phyloP scores from a whole-genome alignment of 2,888 invertebrate species.

The Lycophotia porphyrea region DNA sequence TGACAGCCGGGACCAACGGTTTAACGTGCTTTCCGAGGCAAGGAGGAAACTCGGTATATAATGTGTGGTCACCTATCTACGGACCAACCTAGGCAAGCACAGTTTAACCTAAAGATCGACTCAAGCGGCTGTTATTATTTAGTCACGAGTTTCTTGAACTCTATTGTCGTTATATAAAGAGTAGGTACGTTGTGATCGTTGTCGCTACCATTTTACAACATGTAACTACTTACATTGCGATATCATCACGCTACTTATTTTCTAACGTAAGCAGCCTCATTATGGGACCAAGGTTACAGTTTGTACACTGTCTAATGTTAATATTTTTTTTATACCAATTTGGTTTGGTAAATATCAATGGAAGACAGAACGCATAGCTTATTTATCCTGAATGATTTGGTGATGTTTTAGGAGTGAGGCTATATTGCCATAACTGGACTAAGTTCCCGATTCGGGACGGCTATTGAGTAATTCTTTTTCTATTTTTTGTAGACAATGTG shows the following conservation, averaged over 20 bases:
- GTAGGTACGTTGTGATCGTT: conserved; percentile 9
- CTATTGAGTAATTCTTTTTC: too few relatives aligned
- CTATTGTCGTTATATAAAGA: not conserved
- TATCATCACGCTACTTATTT: conserved; percentile 55
- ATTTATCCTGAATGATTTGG: too few relatives aligned
- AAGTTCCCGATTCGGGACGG: too few relatives aligned
- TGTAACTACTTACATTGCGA: conserved; percentile 30
- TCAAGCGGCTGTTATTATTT: not conserved
- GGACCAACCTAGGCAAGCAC: not conserved
- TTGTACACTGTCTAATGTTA: not conserved
- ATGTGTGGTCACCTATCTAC: too few relatives aligned
- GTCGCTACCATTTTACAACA: conserved; percentile 24
- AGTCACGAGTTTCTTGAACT: not conserved
- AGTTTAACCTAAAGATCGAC: not conserved
- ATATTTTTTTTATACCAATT: not conserved
- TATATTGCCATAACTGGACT: too few relatives aligned
- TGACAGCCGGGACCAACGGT: too few relatives aligned
- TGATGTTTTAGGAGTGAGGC: too few relatives aligned
- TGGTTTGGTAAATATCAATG: not conserved
- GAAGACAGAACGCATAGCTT: not conserved
- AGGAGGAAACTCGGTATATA: too few relatives aligned
- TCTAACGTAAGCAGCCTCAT: conserved; percentile 49
- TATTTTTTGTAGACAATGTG: too few relatives aligned
- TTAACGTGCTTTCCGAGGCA: too few relatives aligned
- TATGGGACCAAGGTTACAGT: conserved; percentile 38